Conservation (phyloP, 2,888 invertebrate species). For the Coenonympha glycerion region DNA sequence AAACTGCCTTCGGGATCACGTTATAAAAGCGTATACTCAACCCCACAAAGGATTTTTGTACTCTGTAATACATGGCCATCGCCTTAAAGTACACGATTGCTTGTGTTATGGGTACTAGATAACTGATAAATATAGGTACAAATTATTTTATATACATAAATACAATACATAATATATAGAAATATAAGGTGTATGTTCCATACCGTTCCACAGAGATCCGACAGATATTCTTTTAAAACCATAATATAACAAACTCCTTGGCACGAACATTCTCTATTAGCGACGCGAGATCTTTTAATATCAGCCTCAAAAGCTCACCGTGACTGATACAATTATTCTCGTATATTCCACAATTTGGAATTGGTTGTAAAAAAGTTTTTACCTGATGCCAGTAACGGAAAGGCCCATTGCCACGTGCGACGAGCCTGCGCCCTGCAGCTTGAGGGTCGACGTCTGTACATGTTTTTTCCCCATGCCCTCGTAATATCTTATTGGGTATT, state of each 20-base stretch:
- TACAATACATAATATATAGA: too few relatives aligned
- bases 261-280: background rate
- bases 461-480: conserved; percentile 23
- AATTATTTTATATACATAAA: too few relatives aligned
- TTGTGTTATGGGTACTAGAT: too few relatives aligned
- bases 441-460: conserved; percentile 33
- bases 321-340: conserved; percentile 44
- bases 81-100: too few relatives aligned
- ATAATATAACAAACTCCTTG: background rate
- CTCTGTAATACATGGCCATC: too few relatives aligned
- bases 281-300: background rate
- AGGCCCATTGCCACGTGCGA: conserved; percentile 71
- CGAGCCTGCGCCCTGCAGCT: conserved; percentile 49
- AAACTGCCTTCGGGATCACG: too few relatives aligned
- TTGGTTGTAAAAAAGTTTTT: conserved; percentile 63
- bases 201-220: too few relatives aligned
- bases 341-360: conserved; percentile 60
- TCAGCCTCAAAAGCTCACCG: conserved; percentile 30
- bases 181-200: too few relatives aligned
- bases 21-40: too few relatives aligned
- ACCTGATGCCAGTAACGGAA: conserved; percentile 70
- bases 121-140: too few relatives aligned
- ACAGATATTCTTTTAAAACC: background rate
- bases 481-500: conserved; percentile 7
- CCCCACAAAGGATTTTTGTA: too few relatives aligned